These are phyloP conservation scores for Steinernema hermaphroditum DNA, from an alignment of 2,888 invertebrate genomes.

Conservation along the genomic window DNA sequence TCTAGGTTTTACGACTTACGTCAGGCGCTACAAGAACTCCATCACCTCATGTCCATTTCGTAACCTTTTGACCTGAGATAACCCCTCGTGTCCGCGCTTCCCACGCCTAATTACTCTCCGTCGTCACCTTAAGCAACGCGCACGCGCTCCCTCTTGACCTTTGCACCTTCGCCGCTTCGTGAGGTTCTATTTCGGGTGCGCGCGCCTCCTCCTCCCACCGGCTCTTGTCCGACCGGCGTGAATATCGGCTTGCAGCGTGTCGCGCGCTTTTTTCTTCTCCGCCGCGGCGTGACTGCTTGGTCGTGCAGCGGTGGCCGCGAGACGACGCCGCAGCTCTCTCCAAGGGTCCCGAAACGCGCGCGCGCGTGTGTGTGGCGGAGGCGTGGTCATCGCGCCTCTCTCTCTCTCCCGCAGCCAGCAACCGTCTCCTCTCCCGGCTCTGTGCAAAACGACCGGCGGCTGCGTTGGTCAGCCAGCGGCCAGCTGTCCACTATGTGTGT, in stretches of 20 bases:
- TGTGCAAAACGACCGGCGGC: neutral
- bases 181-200: slow-evolving; percentile 21
- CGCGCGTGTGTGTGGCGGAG: neutral
- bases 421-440: too few relatives aligned
- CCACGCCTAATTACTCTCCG: slow-evolving; percentile 25
- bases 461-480: slow-evolving; percentile 14
- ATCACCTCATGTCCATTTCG: neutral
- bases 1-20: too few relatives aligned
- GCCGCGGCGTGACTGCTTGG: slow-evolving; percentile 10
- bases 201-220: neutral
- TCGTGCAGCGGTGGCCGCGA: neutral
- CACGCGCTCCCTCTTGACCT: slow-evolving; percentile 15
- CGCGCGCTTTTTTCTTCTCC: slow-evolving; percentile 21
- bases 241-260: slow-evolving; percentile 28
- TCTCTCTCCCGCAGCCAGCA: neutral
- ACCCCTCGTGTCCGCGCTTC: neutral
- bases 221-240: slow-evolving; percentile 5
- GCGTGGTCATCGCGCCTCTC: slow-evolving; percentile 5
- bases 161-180: slow-evolving; percentile 21
- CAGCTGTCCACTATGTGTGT: slow-evolving; percentile 21
- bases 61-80: slow-evolving; percentile 19
- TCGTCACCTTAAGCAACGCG: neutral
- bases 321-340: neutral
- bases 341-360: neutral
- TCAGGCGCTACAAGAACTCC: too few relatives aligned